Conservation (phyloP, 2,797 vertebrate species). For the Hapalemur alaotrensis region DNA sequence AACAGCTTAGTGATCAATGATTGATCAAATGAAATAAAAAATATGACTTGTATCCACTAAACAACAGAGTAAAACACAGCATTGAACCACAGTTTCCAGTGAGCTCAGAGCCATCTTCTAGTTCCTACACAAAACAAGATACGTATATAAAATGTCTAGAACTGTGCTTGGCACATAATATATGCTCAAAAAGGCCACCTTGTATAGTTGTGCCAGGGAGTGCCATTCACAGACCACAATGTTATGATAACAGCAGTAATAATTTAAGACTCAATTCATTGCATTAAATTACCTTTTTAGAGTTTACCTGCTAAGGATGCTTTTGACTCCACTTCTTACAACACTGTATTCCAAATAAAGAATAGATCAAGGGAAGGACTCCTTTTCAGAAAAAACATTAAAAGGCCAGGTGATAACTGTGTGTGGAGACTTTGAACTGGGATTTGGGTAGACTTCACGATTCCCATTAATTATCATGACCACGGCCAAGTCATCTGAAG, state of each 20-base stretch:
- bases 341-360: neutral
- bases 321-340: neutral
- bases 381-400: neutral
- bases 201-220: neutral
- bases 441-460: neutral
- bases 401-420: neutral
- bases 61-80: neutral
- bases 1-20: neutral
- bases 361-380: neutral
- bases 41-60: neutral
- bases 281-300: neutral
- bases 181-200: neutral
- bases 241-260: neutral
- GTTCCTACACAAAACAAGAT: neutral
- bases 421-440: neutral
- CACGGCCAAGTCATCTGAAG: neutral
- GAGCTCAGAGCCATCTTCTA: neutral
- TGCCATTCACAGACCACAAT: neutral
- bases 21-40: neutral
- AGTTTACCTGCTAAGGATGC: neutral
- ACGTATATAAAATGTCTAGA: neutral
- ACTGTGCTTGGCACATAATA: neutral
- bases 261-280: neutral
- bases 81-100: neutral
- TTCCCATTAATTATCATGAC: neutral